Percentiles rank a stretch among this genome's conserved stretches.
Conservation (phyloP, 2,888 invertebrate genomes). For the Entomobrya multifasciata region DNA sequence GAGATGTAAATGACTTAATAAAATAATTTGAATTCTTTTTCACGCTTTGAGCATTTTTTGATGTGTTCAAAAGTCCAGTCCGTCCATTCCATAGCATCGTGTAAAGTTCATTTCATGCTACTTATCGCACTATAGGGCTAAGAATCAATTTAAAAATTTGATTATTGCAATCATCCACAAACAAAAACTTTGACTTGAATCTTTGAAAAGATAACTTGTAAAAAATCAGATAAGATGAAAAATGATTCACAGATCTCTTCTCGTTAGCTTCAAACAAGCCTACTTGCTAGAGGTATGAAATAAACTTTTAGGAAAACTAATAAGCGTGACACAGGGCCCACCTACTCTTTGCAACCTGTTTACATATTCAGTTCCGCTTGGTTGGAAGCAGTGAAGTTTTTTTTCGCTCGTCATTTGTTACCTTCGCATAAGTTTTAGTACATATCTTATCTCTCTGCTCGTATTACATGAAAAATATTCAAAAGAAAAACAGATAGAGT, state of each 20-base stretch:
- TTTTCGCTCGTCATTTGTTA: slow-evolving; percentile 37
- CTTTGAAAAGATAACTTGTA: slow-evolving; percentile 15
- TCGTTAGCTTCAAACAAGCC: not conserved
- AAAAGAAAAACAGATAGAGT: no score
- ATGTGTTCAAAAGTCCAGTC: slow-evolving; percentile 3
- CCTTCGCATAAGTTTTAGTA: no score
- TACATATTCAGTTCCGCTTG: slow-evolving; percentile 69
- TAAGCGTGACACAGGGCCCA: slow-evolving; percentile 64
- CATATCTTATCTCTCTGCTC: no score
- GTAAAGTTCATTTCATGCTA: slow-evolving; percentile 7
- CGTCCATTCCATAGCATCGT: no score
- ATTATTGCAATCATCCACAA: not conserved
- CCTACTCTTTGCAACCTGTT: slow-evolving; percentile 71
- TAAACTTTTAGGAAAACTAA: slow-evolving; percentile 50
- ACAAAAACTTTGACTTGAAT: not conserved
- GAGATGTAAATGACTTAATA: not conserved
- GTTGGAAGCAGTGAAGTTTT: slow-evolving; percentile 55
- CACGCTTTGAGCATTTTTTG: slow-evolving; percentile 21
- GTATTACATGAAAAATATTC: no score
- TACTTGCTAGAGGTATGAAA: slow-evolving; percentile 6
- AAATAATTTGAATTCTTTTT: no score
- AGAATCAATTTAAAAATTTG: not conserved
- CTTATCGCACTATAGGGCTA: not conserved
- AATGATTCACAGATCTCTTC: slow-evolving; percentile 10
- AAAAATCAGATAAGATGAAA: slow-evolving; percentile 32